Evolutionary conservation across 2,113 vertebrate species (phyloP).

Genomic region (Gobius niger): DNA sequence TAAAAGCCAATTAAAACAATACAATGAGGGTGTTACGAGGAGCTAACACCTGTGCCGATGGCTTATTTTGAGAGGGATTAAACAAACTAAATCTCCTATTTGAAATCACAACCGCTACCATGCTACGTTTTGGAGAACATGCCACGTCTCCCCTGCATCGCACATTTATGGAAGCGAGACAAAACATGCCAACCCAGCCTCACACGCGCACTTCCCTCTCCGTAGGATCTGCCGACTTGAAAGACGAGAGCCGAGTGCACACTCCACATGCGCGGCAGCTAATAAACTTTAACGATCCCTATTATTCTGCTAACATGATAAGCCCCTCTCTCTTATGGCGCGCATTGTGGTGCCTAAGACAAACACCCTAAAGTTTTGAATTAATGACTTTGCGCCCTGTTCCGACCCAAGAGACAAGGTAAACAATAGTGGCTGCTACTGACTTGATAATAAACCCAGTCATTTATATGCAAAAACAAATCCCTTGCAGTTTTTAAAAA

Average conservation of each 20-base stretch:
- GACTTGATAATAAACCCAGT: slow-evolving; percentile 21
- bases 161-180: slow-evolving; percentile 6
- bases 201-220: slow-evolving; percentile 16
- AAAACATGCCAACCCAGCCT: slow-evolving; percentile 16
- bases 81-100: slow-evolving; percentile 30
- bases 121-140: slow-evolving; percentile 33
- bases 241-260: slow-evolving; percentile 9
- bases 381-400: slow-evolving; percentile 40
- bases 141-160: slow-evolving; percentile 22
- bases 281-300: slow-evolving; percentile 33
- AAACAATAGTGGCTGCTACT: slow-evolving; percentile 29
- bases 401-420: slow-evolving; percentile 31
- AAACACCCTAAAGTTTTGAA: slow-evolving; percentile 37
- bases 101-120: slow-evolving; percentile 33
- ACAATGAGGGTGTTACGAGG: slow-evolving; percentile 18
- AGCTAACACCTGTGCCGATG: slow-evolving; percentile 30
- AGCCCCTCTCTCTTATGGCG: slow-evolving; percentile 22
- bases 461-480: slow-evolving; percentile 39
- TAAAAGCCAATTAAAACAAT: slow-evolving; percentile 28
- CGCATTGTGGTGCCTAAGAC: slow-evolving; percentile 23
- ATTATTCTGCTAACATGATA: slow-evolving; percentile 34
- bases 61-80: slow-evolving; percentile 31
- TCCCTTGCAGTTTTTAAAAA: slow-evolving; percentile 38
- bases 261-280: slow-evolving; percentile 14
- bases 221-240: slow-evolving; percentile 35